phyloP scores from a whole-genome alignment of 2,888 invertebrate species.

The Zaprionus bogoriensis region DNA sequence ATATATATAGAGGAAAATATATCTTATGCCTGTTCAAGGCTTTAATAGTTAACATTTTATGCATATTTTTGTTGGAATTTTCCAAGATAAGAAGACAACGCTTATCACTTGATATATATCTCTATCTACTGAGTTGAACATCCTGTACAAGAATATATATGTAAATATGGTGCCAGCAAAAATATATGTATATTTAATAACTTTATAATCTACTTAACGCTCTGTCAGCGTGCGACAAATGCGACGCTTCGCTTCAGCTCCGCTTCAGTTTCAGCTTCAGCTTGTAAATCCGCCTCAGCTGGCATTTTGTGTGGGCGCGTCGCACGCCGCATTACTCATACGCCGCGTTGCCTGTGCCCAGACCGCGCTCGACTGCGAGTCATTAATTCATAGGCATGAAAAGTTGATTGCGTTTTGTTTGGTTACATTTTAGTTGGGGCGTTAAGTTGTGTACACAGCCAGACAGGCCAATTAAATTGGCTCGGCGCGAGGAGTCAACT shows the following conservation, averaged over 20 bases:
- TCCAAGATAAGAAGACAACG: no score
- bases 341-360: constrained; percentile 42
- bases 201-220: neutral
- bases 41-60: no score
- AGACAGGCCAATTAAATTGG: constrained; percentile 70
- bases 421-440: constrained; percentile 32
- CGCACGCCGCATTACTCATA: constrained; percentile 56
- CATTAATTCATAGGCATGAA: constrained; percentile 74
- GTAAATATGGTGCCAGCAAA: no score
- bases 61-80: no score
- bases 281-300: neutral
- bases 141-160: no score
- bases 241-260: neutral
- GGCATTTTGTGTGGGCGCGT: no score
- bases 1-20: neutral
- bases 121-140: no score
- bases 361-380: constrained; percentile 34
- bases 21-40: no score
- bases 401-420: constrained; percentile 64
- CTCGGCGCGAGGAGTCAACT: constrained; percentile 65
- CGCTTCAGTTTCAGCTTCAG: neutral
- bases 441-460: constrained; percentile 28
- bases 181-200: neutral
- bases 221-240: neutral
- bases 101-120: no score